Conservation (phyloP, 2,113 vertebrate genomes). For the Mastomys coucha region DNA sequence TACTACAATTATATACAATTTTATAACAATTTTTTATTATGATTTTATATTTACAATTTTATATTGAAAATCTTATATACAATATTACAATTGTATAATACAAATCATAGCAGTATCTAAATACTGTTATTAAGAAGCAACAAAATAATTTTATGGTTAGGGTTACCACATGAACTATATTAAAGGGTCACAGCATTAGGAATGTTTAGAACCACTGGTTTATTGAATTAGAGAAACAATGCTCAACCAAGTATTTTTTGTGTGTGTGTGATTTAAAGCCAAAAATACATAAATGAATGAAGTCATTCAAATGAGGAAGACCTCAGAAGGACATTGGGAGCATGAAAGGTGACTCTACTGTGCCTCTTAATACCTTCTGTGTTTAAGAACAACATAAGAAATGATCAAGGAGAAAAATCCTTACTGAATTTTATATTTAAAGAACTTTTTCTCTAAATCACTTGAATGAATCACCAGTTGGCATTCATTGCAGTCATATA, state of each 20-base stretch:
- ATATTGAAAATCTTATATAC: too few relatives aligned
- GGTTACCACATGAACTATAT: background rate
- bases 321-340: background rate
- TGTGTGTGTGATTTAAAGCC: background rate
- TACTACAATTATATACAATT: background rate
- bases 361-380: background rate
- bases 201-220: background rate
- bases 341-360: constrained; percentile 1
- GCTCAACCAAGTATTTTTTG: background rate
- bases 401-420: constrained; percentile 40
- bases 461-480: constrained; percentile 71
- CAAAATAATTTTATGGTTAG: background rate
- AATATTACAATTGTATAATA: too few relatives aligned
- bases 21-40: too few relatives aligned
- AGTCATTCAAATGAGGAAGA: constrained; percentile 10
- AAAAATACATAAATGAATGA: background rate
- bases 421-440: constrained; percentile 65
- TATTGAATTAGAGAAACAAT: background rate
- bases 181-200: background rate
- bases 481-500: constrained; percentile 70
- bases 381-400: constrained; percentile 10
- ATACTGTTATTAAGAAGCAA: background rate
- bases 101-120: background rate
- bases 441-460: constrained; percentile 74
- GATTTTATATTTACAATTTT: too few relatives aligned